phyloP scores from a whole-genome alignment of 1,140 invertebrate genomes.

The Drosophila littoralis region DNA sequence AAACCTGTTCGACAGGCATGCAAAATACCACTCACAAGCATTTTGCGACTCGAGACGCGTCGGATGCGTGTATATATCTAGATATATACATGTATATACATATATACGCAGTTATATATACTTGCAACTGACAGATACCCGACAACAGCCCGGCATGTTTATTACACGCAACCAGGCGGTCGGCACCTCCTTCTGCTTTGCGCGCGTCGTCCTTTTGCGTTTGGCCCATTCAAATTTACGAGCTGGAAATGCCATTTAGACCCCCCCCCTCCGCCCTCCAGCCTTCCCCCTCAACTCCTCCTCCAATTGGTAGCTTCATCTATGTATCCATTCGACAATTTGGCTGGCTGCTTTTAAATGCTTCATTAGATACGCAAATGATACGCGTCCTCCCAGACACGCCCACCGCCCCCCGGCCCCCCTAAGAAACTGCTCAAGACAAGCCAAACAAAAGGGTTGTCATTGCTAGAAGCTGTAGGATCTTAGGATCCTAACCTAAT shows the following conservation, averaged over 20 bases:
- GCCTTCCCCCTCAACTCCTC: background rate
- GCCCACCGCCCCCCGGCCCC: too few relatives aligned
- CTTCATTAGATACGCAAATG: constrained; percentile 69
- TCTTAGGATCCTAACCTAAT: too few relatives aligned
- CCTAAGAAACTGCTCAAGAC: too few relatives aligned
- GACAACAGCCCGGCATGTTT: constrained; percentile 37
- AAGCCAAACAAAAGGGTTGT: constrained; percentile 36
- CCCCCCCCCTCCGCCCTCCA: background rate
- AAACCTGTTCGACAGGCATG: constrained; percentile 60
- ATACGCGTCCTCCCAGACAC: constrained; percentile 14
- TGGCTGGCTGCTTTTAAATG: constrained; percentile 56
- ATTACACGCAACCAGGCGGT: constrained; percentile 29
- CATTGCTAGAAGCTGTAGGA: too few relatives aligned
- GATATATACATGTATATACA: background rate
- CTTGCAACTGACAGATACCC: constrained; percentile 29
- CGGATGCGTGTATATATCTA: background rate
- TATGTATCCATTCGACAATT: constrained; percentile 25
- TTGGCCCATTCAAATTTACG: constrained; percentile 61
- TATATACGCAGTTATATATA: constrained; percentile 10
- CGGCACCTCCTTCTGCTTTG: background rate
- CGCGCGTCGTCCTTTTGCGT: constrained; percentile 13
- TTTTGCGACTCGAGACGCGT: constrained; percentile 3
- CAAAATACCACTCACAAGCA: constrained; percentile 39
- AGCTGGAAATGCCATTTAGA: constrained; percentile 61
- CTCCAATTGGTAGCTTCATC: background rate